Conservation (phyloP, 2,797 vertebrate species). For the Scarus forsteni region DNA sequence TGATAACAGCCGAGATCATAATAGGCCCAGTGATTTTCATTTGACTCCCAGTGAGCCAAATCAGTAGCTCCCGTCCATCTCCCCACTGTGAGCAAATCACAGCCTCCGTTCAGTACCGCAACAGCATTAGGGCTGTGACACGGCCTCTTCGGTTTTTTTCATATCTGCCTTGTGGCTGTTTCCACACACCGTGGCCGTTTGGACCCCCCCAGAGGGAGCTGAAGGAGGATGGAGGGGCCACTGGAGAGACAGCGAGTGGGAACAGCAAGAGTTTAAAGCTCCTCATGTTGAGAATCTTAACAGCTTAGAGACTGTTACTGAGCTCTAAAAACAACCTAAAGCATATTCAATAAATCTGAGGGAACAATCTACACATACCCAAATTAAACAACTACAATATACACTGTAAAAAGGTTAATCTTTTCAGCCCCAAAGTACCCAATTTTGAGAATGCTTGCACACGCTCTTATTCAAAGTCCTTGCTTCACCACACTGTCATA, state of each 20-base stretch:
- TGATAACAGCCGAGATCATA: constrained; percentile 64
- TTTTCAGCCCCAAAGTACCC: too few species aligned
- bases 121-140: constrained; percentile 47
- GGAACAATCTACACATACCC: too few species aligned
- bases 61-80: constrained; percentile 61
- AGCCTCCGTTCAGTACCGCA: constrained; percentile 48
- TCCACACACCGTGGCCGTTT: constrained; percentile 40
- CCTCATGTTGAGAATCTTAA: constrained; percentile 42
- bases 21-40: constrained; percentile 73
- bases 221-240: constrained; percentile 32
- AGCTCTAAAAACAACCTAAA: too few species aligned
- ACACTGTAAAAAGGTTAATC: too few species aligned
- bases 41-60: constrained; percentile 75
- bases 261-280: constrained; percentile 29
- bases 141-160: constrained; percentile 62
- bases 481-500: too few species aligned
- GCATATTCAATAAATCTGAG: too few species aligned
- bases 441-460: too few species aligned
- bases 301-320: constrained; percentile 61
- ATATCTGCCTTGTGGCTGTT: constrained; percentile 64
- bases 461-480: too few species aligned
- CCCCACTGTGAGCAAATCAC: constrained; percentile 66
- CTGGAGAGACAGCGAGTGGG: constrained; percentile 6
- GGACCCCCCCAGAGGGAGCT: constrained; percentile 29
- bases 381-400: too few species aligned